Evolutionary conservation across 2,113 vertebrate genomes (phyloP).

Genomic region (Psilopsiagon aymara): DNA sequence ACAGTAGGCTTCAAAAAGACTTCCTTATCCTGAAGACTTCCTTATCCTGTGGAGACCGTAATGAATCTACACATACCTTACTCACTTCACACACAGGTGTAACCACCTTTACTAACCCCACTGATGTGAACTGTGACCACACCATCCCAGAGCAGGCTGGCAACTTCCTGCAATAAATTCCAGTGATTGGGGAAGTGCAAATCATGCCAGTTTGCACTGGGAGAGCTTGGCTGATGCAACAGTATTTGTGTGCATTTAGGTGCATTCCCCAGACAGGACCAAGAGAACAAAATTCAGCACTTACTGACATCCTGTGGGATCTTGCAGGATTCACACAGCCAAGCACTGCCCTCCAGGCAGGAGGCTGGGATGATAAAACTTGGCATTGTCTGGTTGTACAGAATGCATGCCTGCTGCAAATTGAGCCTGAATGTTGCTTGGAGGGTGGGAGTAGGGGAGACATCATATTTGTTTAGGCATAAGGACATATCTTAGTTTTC

Average conservation of each 20-base stretch:
- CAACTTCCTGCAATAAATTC: not conserved
- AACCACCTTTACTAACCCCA: not conserved
- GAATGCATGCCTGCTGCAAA: not conserved
- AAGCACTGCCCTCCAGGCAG: not conserved
- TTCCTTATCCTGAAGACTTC: not conserved
- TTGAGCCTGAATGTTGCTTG: not conserved
- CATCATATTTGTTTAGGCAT: constrained; percentile 19
- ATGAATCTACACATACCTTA: not conserved
- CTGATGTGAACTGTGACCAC: not conserved
- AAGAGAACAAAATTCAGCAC: not conserved
- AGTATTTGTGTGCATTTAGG: not conserved
- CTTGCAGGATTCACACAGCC: not conserved
- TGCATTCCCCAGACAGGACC: not conserved
- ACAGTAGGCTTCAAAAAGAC: constrained; percentile 26
- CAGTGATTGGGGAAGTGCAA: not conserved
- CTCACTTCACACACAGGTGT: not conserved
- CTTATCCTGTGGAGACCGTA: not conserved
- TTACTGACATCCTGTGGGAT: not conserved
- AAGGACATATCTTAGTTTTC: constrained; percentile 7
- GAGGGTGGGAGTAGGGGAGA: not conserved
- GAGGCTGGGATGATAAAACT: not conserved
- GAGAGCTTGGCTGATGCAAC: not conserved
- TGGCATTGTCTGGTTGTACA: not conserved
- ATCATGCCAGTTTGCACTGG: not conserved
- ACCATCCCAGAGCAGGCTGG: not conserved